Percentiles rank a stretch among this genome's conserved stretches.
Evolutionary conservation across 2,797 vertebrate genomes (phyloP).

Genomic region (Margarornis squamiger): DNA sequence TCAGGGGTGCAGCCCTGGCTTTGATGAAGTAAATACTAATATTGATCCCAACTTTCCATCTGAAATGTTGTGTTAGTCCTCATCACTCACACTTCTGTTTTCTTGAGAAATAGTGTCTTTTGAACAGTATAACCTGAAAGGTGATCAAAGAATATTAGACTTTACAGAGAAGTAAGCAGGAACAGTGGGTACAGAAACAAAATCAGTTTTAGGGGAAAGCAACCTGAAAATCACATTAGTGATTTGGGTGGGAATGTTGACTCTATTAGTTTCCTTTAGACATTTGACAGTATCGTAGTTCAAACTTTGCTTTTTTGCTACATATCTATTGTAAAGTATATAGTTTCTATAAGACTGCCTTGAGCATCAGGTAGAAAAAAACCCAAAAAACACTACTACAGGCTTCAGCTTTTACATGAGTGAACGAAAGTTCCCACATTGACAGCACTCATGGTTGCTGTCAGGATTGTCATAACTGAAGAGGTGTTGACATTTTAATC

Average conservation of each 20-base stretch:
- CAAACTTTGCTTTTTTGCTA: not conserved
- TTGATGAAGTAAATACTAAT: not conserved
- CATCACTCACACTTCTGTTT: not conserved
- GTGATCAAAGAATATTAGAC: not conserved
- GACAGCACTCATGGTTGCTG: not conserved
- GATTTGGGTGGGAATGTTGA: not conserved
- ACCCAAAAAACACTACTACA: accelerated
- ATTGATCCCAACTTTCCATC: not conserved
- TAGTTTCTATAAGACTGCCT: not conserved
- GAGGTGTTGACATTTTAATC: not conserved
- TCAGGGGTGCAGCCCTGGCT: not conserved
- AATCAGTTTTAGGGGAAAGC: not conserved
- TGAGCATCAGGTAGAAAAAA: not conserved
- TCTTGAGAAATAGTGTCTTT: not conserved
- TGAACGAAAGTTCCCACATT: not conserved
- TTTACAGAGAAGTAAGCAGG: not conserved
- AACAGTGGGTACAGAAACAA: not conserved
- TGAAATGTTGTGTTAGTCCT: not conserved
- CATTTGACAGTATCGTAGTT: not conserved
- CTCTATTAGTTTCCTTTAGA: not conserved
- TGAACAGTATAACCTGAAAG: not conserved
- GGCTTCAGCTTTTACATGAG: not conserved
- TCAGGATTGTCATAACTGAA: accelerated
- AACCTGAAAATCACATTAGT: not conserved
- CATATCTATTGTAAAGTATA: not conserved